These are phyloP conservation scores for Helarctos malayanus DNA, from an alignment of 2,797 vertebrate genomes.

Conservation along the genomic window DNA sequence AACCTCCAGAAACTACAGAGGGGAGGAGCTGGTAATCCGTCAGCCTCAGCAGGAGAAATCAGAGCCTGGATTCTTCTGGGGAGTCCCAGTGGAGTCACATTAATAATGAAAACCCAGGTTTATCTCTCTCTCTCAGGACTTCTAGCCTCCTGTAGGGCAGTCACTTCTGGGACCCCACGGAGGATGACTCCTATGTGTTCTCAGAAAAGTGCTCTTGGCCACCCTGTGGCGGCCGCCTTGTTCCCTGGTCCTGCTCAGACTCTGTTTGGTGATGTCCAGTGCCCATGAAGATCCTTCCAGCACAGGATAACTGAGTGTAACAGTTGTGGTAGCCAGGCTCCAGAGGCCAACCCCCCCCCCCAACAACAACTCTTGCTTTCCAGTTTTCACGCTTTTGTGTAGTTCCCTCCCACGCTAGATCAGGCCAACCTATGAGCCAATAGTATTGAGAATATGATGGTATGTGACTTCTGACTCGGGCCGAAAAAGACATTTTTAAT, in stretches of 20 bases:
- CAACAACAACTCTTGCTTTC: not conserved
- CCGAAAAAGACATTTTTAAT: not conserved
- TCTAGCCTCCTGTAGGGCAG: not conserved
- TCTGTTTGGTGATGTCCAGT: not conserved
- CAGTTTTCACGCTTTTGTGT: not conserved
- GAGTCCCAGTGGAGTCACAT: not conserved
- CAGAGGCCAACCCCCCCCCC: not conserved
- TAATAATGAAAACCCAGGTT: not conserved
- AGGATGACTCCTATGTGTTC: not conserved
- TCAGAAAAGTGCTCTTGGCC: not conserved
- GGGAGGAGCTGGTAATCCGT: not conserved
- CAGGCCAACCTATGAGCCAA: not conserved
- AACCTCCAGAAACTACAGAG: not conserved
- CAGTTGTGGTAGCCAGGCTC: not conserved
- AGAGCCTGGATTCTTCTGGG: not conserved
- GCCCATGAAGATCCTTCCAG: not conserved
- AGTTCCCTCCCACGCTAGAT: too few species aligned
- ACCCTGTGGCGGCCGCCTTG: too few species aligned
- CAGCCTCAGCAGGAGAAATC: not conserved
- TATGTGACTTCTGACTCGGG: not conserved
- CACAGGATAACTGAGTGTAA: not conserved
- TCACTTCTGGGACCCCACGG: rapidly evolving
- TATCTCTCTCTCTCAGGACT: not conserved
- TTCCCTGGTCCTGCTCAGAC: too few species aligned
- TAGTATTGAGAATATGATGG: not conserved